Conservation (phyloP, 1,140 invertebrate species). For the Nilaparvata lugens region DNA sequence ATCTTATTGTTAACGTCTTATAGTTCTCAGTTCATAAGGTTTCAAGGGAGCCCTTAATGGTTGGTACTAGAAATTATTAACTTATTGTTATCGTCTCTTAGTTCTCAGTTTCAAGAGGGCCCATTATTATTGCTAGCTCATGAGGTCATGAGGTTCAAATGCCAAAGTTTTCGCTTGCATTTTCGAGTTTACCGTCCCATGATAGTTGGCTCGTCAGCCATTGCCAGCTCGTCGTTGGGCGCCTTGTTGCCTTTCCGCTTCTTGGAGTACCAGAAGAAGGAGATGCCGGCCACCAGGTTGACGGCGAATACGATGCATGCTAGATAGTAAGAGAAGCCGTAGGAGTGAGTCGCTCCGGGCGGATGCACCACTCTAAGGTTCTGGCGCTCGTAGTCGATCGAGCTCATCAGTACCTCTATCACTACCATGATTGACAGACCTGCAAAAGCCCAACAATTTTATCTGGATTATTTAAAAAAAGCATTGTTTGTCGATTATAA, state of each 20-base stretch:
- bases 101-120: too few relatives aligned
- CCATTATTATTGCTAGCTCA: too few relatives aligned
- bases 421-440: constrained; percentile 65
- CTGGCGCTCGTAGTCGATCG: constrained; percentile 58
- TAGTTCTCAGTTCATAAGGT: too few relatives aligned
- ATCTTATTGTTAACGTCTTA: too few relatives aligned
- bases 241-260: constrained; percentile 76
- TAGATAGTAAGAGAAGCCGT: constrained; percentile 62
- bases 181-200: constrained; percentile 58
- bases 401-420: constrained; percentile 65
- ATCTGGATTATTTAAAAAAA: too few relatives aligned
- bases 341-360: constrained; percentile 48
- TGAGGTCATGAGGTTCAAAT: too few relatives aligned
- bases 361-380: constrained; percentile 58
- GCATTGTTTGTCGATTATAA: neutral
- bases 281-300: constrained; percentile 56
- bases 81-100: too few relatives aligned
- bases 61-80: too few relatives aligned
- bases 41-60: too few relatives aligned
- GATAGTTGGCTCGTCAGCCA: constrained; percentile 75
- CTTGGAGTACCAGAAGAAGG: constrained; percentile 69
- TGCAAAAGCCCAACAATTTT: too few relatives aligned
- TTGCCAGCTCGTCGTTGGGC: constrained; percentile 62
- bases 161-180: too few relatives aligned
- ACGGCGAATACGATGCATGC: constrained; percentile 70